Conservation (phyloP, 2,113 vertebrate species). For the Cottus gobio region DNA sequence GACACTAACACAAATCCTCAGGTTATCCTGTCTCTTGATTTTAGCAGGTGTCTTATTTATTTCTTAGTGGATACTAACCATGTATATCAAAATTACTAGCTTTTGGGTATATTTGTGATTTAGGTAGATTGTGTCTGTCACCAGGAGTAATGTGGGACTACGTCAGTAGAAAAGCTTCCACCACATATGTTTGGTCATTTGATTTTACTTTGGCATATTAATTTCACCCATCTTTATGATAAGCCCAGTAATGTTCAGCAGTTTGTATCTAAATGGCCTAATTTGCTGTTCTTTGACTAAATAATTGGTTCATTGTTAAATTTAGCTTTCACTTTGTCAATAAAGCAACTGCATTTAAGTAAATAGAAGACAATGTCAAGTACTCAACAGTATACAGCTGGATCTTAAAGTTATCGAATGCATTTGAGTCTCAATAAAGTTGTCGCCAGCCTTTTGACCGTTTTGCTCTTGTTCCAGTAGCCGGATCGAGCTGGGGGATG, state of each 20-base stretch:
- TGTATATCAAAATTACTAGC: neutral
- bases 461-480: slow-evolving; percentile 99
- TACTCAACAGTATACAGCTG: neutral
- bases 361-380: neutral
- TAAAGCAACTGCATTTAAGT: neutral
- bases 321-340: neutral
- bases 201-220: neutral
- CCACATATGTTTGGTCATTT: neutral
- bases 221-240: neutral
- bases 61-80: neutral
- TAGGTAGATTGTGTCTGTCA: neutral
- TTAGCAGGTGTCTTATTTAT: neutral
- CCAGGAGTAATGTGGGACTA: neutral
- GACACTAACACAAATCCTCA: neutral
- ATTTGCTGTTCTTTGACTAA: neutral
- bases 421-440: neutral
- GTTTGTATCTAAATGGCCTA: neutral
- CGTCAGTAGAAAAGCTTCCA: neutral
- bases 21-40: neutral
- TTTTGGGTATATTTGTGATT: neutral
- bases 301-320: neutral
- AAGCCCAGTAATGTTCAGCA: neutral
- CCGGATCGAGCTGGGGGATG: slow-evolving; percentile 99
- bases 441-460: slow-evolving; percentile 83
- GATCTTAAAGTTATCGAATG: neutral